A percentile compares a stretch with the other conserved stretches of the same genome.
Conservation (phyloP, 1,140 invertebrate species). For the Drosophila rufa region DNA sequence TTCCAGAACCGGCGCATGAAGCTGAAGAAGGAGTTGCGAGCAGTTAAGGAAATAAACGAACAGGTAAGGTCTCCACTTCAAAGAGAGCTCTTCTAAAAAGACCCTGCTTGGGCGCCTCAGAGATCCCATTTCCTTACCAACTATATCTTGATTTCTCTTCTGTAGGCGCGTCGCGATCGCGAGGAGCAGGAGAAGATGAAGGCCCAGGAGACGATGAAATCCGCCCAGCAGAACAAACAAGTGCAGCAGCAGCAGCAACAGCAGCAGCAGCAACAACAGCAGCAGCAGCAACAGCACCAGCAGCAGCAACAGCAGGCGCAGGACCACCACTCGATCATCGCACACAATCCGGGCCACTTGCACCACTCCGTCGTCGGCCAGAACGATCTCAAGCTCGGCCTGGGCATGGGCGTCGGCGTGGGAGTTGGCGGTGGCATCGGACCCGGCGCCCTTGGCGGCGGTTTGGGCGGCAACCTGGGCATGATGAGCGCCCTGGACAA, state of each 20-base stretch:
- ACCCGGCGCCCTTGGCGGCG: conserved; percentile 70
- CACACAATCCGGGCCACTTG: conserved; percentile 85
- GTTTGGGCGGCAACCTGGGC: conserved; percentile 79
- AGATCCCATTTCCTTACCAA: background rate
- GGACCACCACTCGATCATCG: conserved; percentile 86
- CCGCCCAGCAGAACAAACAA: conserved; percentile 89
- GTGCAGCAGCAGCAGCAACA: conserved; percentile 88
- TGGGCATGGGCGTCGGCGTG: conserved; percentile 69
- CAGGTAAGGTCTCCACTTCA: conserved; percentile 86
- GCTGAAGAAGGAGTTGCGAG: conserved; percentile 97
- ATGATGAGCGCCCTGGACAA: conserved; percentile 87
- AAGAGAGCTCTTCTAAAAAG: rapidly evolving
- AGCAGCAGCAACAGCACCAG: conserved; percentile 87
- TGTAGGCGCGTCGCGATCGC: conserved; percentile 90
- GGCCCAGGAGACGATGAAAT: conserved; percentile 94
- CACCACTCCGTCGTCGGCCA: conserved; percentile 85
- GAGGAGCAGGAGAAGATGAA: conserved; percentile 96
- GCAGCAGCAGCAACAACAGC: conserved; percentile 87
- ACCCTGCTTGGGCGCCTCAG: background rate
- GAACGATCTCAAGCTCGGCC: conserved; percentile 84
- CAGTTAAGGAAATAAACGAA: conserved; percentile 97
- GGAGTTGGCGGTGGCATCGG: conserved; percentile 66
- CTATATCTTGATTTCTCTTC: background rate
- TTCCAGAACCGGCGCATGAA: conserved; percentile 99
- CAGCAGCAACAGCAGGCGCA: conserved; percentile 87